Evolutionary conservation across 1,140 invertebrate genomes (phyloP).

Genomic region (Stegodyphus mimosarum): DNA sequence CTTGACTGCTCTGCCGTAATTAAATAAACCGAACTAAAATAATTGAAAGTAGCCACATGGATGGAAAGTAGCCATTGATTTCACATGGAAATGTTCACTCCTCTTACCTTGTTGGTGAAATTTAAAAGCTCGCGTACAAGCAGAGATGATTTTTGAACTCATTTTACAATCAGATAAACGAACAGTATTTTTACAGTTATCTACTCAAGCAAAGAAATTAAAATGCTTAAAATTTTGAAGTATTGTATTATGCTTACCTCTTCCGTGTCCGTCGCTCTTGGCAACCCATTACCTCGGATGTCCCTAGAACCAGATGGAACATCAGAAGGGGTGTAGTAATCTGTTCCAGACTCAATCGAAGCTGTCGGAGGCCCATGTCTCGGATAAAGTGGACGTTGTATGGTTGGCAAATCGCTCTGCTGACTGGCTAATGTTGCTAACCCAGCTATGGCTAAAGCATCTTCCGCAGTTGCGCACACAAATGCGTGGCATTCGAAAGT

Average conservation of each 20-base stretch:
- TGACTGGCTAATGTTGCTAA: conserved; percentile 22
- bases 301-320: conserved; percentile 5
- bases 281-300: not conserved
- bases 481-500: conserved; percentile 90
- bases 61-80: no score
- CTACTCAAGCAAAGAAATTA: no score
- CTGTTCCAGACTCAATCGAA: conserved; percentile 31
- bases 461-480: conserved; percentile 82
- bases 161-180: no score
- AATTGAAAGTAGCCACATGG: no score
- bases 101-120: no score
- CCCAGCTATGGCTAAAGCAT: conserved; percentile 75
- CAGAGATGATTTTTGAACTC: no score
- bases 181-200: no score
- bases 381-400: not conserved
- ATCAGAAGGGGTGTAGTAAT: conserved; percentile 43
- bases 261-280: conserved; percentile 33
- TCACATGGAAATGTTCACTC: no score
- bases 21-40: no score
- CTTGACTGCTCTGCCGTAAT: no score
- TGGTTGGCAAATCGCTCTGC: not conserved
- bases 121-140: no score
- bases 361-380: not conserved
- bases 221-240: no score
- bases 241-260: conserved; percentile 6